phyloP scores from a whole-genome alignment of 2,888 invertebrate species.

The Torymus auratus region DNA sequence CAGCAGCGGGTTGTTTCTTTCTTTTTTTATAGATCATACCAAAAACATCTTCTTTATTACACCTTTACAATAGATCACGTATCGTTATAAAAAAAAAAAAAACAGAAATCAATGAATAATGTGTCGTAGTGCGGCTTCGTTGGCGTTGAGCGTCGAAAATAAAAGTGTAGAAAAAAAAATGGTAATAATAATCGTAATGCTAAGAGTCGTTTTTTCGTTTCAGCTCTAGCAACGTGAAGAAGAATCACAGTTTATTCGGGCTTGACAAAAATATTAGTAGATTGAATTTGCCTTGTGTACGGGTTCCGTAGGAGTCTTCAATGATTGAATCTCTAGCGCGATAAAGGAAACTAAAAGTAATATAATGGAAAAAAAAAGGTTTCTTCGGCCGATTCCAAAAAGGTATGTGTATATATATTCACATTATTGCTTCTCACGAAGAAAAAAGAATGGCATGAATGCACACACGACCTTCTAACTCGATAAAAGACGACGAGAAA shows the following conservation, averaged over 20 bases:
- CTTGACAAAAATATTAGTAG: too few relatives aligned
- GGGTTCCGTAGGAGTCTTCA: too few relatives aligned
- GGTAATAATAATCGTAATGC: background rate
- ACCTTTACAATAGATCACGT: conserved; percentile 35
- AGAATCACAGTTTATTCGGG: too few relatives aligned
- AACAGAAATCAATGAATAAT: conserved; percentile 9
- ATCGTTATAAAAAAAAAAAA: conserved; percentile 4
- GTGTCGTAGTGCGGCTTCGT: background rate
- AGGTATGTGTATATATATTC: conserved; percentile 27
- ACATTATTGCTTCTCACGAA: conserved; percentile 38
- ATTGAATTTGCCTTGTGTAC: too few relatives aligned
- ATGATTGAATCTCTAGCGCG: too few relatives aligned
- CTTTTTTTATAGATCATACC: conserved; percentile 32
- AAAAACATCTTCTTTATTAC: conserved; percentile 49
- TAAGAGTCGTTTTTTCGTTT: too few relatives aligned
- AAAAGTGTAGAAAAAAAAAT: conserved; percentile 27
- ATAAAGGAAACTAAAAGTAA: too few relatives aligned
- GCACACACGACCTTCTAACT: conserved; percentile 30
- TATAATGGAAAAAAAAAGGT: conserved; percentile 19
- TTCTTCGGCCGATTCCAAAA: conserved; percentile 12
- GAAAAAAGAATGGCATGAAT: conserved; percentile 18
- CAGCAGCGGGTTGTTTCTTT: too few relatives aligned
- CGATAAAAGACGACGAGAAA: conserved; percentile 18
- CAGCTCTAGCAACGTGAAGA: too few relatives aligned
- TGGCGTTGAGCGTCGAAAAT: too few relatives aligned